Evolutionary conservation across 2,113 vertebrate species (phyloP).

Genomic region (Centropristis striata): DNA sequence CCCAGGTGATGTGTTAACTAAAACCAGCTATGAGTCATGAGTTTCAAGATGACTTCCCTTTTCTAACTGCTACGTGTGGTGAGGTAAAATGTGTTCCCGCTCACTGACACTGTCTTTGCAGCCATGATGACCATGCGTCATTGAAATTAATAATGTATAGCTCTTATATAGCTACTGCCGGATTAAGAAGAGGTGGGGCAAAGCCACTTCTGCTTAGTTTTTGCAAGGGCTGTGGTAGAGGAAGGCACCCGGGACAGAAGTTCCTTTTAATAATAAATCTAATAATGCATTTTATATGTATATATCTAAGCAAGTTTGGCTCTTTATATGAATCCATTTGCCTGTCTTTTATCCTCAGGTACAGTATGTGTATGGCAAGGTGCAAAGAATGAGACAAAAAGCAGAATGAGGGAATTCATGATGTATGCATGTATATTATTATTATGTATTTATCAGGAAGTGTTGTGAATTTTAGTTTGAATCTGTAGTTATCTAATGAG

Average conservation of each 20-base stretch:
- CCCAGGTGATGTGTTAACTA: conserved; percentile 48
- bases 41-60: conserved; percentile 58
- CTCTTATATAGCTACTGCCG: neutral
- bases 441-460: neutral
- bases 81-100: conserved; percentile 47
- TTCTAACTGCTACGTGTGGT: conserved; percentile 50
- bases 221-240: neutral
- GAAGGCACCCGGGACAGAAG: neutral
- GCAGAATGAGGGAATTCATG: neutral
- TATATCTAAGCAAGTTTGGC: neutral
- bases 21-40: conserved; percentile 54
- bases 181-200: neutral
- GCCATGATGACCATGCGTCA: conserved; percentile 41
- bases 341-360: neutral
- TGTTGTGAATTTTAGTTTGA: neutral
- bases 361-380: neutral
- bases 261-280: conserved; percentile 4
- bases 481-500: conserved; percentile 1
- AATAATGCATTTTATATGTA: conserved; percentile 14
- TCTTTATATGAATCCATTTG: neutral
- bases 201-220: conserved; percentile 5
- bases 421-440: neutral
- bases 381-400: neutral
- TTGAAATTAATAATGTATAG: conserved; percentile 3
- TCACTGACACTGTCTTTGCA: conserved; percentile 11